A percentile compares a stretch with the other conserved stretches of the same genome.
Conservation (phyloP, 2,888 invertebrate genomes). For the Thymelicus sylvestris region DNA sequence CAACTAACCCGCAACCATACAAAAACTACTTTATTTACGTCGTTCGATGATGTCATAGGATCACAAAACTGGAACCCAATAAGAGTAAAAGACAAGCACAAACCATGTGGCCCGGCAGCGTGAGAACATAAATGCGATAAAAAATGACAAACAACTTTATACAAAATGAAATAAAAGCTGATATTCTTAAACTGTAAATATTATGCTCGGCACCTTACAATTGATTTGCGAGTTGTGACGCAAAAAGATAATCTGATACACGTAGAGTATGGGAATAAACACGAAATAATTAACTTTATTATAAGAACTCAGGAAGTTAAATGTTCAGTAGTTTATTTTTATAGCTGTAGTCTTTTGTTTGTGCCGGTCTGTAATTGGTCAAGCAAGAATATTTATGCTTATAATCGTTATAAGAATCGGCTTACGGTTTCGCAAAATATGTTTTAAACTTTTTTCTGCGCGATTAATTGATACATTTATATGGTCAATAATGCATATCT, state of each 20-base stretch:
- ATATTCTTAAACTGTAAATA: slow-evolving; percentile 50
- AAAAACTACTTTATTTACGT: slow-evolving; percentile 29
- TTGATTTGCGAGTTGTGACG: slow-evolving; percentile 23
- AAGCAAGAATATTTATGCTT: neutral
- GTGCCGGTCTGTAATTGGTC: neutral
- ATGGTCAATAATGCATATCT: too few relatives aligned
- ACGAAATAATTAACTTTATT: neutral
- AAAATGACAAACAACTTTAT: slow-evolving; percentile 54
- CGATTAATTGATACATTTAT: too few relatives aligned
- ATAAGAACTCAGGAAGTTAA: slow-evolving; percentile 8
- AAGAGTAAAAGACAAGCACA: slow-evolving; percentile 71
- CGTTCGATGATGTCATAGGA: slow-evolving; percentile 67
- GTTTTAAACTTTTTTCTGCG: neutral
- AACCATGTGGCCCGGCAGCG: slow-evolving; percentile 75
- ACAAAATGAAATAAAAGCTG: slow-evolving; percentile 43
- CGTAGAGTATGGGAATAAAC: slow-evolving; percentile 23
- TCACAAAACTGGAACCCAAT: slow-evolving; percentile 55
- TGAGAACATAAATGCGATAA: slow-evolving; percentile 75
- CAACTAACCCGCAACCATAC: slow-evolving; percentile 8
- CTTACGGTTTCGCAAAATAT: neutral
- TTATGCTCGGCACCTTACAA: slow-evolving; percentile 37
- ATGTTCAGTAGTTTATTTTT: slow-evolving; percentile 4
- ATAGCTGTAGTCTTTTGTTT: slow-evolving; percentile 16
- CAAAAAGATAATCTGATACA: slow-evolving; percentile 16
- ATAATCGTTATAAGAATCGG: neutral